Base-by-base conservation (phyloP, 1,140 invertebrate genomes). In the Drosophila tropicalis region DNA sequence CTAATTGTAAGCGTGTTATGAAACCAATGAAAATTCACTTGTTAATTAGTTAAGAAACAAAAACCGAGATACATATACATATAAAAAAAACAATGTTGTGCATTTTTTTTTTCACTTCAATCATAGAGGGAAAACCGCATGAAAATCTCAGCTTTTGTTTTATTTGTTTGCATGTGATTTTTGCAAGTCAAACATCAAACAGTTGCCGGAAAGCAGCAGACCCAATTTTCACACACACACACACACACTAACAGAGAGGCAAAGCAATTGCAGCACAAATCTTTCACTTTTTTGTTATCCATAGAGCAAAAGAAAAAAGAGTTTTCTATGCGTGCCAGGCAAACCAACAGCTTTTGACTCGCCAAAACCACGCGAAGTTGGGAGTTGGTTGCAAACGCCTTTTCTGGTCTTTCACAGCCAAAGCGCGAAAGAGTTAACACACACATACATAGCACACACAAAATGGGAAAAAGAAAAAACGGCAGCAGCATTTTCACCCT, bases 401-500 rank as follows among this genome's bases (percentile, higher is more conserved):
- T 79, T 76, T 87, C 44, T 70, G 83, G 71, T 87, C 79, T 87
- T 87, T 82, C 76, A 86, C 64, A 79, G 72, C 78, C 72, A 79
- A 79, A 77, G 83, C 82, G 82, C 82, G 82, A 86, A 86, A 86
- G 83, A 86, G 83, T 87, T 86, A 77, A 86, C 81, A 85, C 71
- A 71, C 82, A 64, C 62, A 72, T 47, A 73, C 29, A 65, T 62
- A 41, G 36, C 65, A 70, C 40, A 70, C 40, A 58, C 36, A 51
- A 57, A 72, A 36, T 36, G 34, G 56, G 32, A 67, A 70, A 44
- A 76, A 63, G 36, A 17, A 65, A 32, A 22, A 51, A 56, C 67
- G 67, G 70, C 62, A 67, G 66, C 70, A 80, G 79, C 84, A 89
- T 87, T 87, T 87, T 83, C 83, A 87, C 83, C 83, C 83, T 87